phyloP scores from a whole-genome alignment of 2,113 vertebrate genomes.

The Pimephales promelas region DNA sequence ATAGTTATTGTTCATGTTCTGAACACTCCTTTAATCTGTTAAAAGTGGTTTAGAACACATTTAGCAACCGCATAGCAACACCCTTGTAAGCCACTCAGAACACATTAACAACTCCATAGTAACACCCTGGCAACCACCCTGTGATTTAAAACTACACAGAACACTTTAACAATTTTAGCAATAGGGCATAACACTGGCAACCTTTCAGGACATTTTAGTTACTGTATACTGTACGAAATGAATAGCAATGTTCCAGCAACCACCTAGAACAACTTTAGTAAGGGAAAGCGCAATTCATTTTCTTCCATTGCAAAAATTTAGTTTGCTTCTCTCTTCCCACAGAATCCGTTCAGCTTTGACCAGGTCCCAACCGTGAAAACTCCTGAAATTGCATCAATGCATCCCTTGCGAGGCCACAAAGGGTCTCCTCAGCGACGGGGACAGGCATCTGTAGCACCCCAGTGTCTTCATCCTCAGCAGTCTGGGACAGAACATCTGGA shows the following conservation, averaged over 20 bases:
- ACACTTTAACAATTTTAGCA: too few relatives aligned
- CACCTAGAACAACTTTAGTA: not conserved
- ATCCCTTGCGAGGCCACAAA: slow-evolving; percentile 13
- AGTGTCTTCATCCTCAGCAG: slow-evolving; percentile 25
- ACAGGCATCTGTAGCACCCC: slow-evolving; percentile 3
- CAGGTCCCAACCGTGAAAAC: not conserved
- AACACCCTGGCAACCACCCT: not conserved
- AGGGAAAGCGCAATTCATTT: not conserved
- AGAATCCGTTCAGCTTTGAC: slow-evolving; percentile 25
- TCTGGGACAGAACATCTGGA: slow-evolving; percentile 65
- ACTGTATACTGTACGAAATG: not conserved
- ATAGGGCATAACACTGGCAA: too few relatives aligned
- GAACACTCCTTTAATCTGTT: not conserved
- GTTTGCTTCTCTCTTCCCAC: not conserved
- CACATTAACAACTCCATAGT: not conserved
- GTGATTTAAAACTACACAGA: too few relatives aligned
- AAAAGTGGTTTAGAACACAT: not conserved
- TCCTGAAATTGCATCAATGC: slow-evolving; percentile 35
- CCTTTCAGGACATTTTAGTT: not conserved
- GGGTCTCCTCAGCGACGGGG: slow-evolving; percentile 28
- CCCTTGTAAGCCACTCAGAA: not conserved
- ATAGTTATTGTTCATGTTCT: not conserved
- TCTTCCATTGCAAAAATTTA: not conserved
- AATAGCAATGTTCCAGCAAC: not conserved
- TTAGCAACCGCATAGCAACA: not conserved